phyloP scores from a whole-genome alignment of 2,888 invertebrate species.

The Tenthredo distinguenda region DNA sequence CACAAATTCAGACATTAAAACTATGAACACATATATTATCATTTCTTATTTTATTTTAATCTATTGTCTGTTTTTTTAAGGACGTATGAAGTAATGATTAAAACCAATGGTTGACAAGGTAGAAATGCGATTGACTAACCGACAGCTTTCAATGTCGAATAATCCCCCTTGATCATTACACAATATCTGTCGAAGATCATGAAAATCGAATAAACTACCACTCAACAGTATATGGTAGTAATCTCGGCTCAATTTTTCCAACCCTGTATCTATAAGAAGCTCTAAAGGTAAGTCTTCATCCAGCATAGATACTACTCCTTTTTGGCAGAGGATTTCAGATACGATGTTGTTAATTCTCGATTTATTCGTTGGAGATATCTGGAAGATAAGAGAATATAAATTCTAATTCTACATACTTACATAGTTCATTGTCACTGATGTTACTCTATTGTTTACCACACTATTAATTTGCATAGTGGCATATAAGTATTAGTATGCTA shows the following conservation, averaged over 20 bases:
- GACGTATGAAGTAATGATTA: background rate
- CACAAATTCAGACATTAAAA: too few species aligned
- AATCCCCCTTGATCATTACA: conserved; percentile 59
- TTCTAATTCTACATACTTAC: background rate
- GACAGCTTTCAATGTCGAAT: conserved; percentile 60
- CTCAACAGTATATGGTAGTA: conserved; percentile 67
- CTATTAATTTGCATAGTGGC: background rate
- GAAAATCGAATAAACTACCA: conserved; percentile 62
- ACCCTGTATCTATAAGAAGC: conserved; percentile 69
- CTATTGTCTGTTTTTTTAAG: background rate
- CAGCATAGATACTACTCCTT: conserved; percentile 61
- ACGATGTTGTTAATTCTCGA: conserved; percentile 66
- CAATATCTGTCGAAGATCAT: conserved; percentile 64
- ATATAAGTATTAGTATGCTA: background rate
- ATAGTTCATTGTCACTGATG: background rate
- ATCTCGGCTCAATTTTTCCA: conserved; percentile 70
- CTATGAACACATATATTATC: too few species aligned
- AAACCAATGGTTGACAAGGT: background rate
- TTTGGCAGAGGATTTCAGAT: conserved; percentile 56
- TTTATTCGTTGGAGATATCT: conserved; percentile 61
- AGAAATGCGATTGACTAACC: conserved; percentile 36
- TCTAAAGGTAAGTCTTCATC: conserved; percentile 69
- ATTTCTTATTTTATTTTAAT: too few species aligned
- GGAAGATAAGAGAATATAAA: conserved; percentile 13
- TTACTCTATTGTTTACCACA: background rate